phyloP scores from a whole-genome alignment of 2,113 vertebrate species.

The Boulengeromyrus knoepffleri region DNA sequence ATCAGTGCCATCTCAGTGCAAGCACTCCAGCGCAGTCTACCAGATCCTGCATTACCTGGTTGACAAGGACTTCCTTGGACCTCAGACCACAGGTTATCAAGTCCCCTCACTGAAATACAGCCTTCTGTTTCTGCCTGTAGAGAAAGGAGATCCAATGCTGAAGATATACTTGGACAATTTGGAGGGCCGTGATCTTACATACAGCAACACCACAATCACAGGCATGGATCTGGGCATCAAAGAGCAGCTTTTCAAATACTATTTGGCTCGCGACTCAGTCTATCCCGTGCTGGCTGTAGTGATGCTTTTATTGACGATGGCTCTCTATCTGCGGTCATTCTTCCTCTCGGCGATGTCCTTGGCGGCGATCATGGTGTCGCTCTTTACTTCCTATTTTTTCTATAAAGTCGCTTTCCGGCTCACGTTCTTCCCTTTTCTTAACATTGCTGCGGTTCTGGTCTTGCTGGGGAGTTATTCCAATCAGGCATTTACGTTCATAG shows the following conservation, averaged over 20 bases:
- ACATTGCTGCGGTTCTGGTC: conserved; percentile 73
- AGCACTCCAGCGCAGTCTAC: conserved; percentile 71
- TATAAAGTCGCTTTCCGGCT: conserved; percentile 87
- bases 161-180: conserved; percentile 83
- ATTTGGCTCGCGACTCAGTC: conserved; percentile 78
- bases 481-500: conserved; percentile 83
- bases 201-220: conserved; percentile 83
- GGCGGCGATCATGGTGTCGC: conserved; percentile 70
- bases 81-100: conserved; percentile 87
- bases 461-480: conserved; percentile 83
- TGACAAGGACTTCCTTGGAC: conserved; percentile 89
- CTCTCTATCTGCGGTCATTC: conserved; percentile 80
- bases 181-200: conserved; percentile 68
- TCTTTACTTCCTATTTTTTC: conserved; percentile 85
- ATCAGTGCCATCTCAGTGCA: conserved; percentile 81
- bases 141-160: conserved; percentile 82
- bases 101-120: conserved; percentile 95
- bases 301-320: conserved; percentile 77
- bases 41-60: conserved; percentile 90
- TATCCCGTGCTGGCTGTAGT: conserved; percentile 79
- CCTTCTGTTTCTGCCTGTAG: conserved; percentile 79
- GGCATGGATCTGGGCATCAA: conserved; percentile 96
- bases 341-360: conserved; percentile 79
- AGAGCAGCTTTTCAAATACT: conserved; percentile 81
- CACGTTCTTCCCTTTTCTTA: conserved; percentile 87